phyloP scores from a whole-genome alignment of 2,888 invertebrate species.

The Ganaspis brasiliensis region DNA sequence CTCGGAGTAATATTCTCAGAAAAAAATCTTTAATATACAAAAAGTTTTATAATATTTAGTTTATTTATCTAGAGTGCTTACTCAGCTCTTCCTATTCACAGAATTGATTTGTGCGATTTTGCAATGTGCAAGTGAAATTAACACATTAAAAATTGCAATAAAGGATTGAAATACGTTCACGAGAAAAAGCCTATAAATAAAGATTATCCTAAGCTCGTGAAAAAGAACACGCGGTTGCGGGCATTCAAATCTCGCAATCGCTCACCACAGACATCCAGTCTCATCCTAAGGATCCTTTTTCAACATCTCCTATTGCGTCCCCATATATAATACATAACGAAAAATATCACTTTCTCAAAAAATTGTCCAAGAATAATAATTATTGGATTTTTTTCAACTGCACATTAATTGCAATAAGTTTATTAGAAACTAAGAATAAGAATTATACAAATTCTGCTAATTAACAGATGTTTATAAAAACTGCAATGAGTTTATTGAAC shows the following conservation, averaged over 20 bases:
- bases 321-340: constrained; percentile 1
- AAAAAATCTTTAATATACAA: too few relatives aligned
- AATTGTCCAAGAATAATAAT: background rate
- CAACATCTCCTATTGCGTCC: constrained; percentile 29
- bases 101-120: background rate
- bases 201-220: constrained; percentile 31
- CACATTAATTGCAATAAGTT: too few relatives aligned
- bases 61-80: background rate
- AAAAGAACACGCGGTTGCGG: constrained; percentile 32
- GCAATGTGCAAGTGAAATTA: constrained; percentile 3
- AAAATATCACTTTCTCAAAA: background rate
- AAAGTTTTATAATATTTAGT: too few relatives aligned
- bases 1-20: too few relatives aligned
- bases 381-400: too few relatives aligned
- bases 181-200: constrained; percentile 15
- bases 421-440: too few relatives aligned
- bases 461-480: too few relatives aligned
- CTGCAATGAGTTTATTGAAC: too few relatives aligned
- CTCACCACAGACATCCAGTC: constrained; percentile 9
- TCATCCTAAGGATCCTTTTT: constrained; percentile 7
- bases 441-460: too few relatives aligned
- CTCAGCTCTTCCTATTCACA: background rate
- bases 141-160: background rate
- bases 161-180: background rate
- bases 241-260: constrained; percentile 32